Percentiles rank a stretch among this genome's conserved stretches.
These are phyloP conservation scores for Camponotus vicinus DNA, from an alignment of 1,140 invertebrate genomes.

Conservation along the genomic window DNA sequence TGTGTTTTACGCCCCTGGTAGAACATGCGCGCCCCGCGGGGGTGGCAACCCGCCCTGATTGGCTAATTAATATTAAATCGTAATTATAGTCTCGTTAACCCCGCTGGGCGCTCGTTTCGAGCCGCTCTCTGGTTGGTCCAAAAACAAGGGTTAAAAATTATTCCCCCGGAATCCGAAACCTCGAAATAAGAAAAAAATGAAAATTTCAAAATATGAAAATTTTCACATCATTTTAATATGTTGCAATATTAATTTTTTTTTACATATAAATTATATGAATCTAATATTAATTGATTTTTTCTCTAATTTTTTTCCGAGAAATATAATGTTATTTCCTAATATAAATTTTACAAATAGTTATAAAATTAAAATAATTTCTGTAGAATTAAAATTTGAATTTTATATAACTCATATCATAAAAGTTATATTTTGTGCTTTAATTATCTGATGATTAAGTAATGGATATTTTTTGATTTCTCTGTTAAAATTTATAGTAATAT, in stretches of 20 bases:
- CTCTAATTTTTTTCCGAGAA: neutral
- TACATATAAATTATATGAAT: neutral
- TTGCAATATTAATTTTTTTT: neutral
- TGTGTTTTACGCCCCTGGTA: conserved; percentile 52
- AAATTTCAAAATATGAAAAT: too few species aligned
- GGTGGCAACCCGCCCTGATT: conserved; percentile 74
- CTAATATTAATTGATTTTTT: neutral
- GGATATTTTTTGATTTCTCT: too few species aligned
- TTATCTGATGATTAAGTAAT: neutral
- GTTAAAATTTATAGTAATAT: neutral
- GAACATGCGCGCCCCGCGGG: conserved; percentile 66
- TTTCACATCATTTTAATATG: neutral
- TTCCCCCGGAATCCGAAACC: neutral
- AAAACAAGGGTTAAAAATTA: conserved; percentile 15
- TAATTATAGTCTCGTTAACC: conserved; percentile 77
- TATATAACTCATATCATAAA: neutral
- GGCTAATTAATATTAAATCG: conserved; percentile 80
- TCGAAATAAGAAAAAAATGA: too few species aligned
- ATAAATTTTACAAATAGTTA: too few species aligned
- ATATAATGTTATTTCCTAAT: neutral
- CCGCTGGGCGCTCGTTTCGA: conserved; percentile 75
- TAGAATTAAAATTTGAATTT: neutral
- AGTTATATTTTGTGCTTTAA: neutral
- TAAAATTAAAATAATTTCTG: too few species aligned
- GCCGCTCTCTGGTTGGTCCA: conserved; percentile 75